Evolutionary conservation across 2,888 invertebrate genomes (phyloP), one percentile per base, ranked within the genome.

Genomic region (Hypercompe scribonia): DNA sequence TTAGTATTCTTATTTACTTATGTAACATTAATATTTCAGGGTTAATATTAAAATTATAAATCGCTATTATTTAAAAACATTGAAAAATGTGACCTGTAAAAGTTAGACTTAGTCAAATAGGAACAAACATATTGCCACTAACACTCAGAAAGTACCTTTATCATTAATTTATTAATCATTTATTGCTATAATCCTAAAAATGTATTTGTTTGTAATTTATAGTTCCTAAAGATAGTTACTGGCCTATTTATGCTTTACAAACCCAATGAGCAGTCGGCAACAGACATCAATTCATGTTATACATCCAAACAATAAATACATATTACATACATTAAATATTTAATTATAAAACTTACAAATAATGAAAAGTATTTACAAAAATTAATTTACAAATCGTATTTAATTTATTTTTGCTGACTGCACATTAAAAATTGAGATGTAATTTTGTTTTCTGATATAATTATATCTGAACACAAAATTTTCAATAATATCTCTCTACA

Each of bases 191-290:
- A 77, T 65, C 73, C 68, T 74, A 70, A 68, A 63, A 65, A 75
- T 70, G 61, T 76, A 75, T 83, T 78, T 72, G 74, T 81, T 85
- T 80, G 77, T 83, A 84, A 85, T 84, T 76, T 70, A 78, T 85
- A 78, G 85, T 84, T 84, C 84, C 84, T 84, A 84, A 78, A 76
- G 3, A 78, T 78, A 85, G 81, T 83, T 83, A 85, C 84, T 82
- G 86, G 81, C 86, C 85, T 83, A 83, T 78, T 54, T 77, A 69
- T 83, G 77, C 85, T 84, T 84, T 75, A 80, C 76, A 36, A 33
- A 74, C 68, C 69, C 72, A 46, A 74, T 78, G 76, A 68, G 77
- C 64, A 72, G 74, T 75, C 77, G 81, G 72, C 74, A 33, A 68
- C 66, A 34, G 11, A 50, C 68, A 64, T 33, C 0, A 4, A 15